These are phyloP conservation scores for Pungitius pungitius DNA, from an alignment of 2,113 vertebrate species.

Conservation along the genomic window DNA sequence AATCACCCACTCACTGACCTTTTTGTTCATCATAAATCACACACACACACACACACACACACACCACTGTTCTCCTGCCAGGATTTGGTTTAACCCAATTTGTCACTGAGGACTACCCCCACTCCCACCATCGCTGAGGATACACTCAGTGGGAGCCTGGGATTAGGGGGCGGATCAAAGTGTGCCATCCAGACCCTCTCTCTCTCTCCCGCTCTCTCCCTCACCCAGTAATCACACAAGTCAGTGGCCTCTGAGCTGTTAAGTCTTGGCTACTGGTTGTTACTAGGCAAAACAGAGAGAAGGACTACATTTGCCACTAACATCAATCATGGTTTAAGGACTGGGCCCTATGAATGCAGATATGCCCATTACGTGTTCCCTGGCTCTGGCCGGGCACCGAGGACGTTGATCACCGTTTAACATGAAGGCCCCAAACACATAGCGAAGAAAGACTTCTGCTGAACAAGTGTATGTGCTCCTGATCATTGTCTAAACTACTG, in stretches of 20 bases:
- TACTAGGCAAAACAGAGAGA: slow-evolving; percentile 14
- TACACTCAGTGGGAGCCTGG: slow-evolving; percentile 44
- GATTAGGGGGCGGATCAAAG: slow-evolving; percentile 79
- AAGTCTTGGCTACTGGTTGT: slow-evolving; percentile 35
- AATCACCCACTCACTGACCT: slow-evolving; percentile 72
- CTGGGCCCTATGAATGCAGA: neutral
- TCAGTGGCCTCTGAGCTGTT: slow-evolving; percentile 53
- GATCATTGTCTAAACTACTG: too few species aligned
- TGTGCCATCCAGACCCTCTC: slow-evolving; percentile 53
- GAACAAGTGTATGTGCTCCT: too few species aligned
- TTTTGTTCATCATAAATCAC: slow-evolving; percentile 78
- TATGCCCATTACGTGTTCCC: neutral
- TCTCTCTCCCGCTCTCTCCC: slow-evolving; percentile 19
- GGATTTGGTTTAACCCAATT: slow-evolving; percentile 79
- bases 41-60: neutral
- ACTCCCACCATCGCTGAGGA: slow-evolving; percentile 48
- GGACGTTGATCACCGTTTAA: too few species aligned
- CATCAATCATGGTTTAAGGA: neutral
- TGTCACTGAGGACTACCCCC: slow-evolving; percentile 67
- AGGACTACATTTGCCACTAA: neutral
- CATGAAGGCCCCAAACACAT: too few species aligned
- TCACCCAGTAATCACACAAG: slow-evolving; percentile 55
- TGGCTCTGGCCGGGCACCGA: too few species aligned
- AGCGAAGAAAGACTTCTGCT: too few species aligned
- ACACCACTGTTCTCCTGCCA: slow-evolving; percentile 74